These are phyloP conservation scores for Mylabris sibirica DNA, from an alignment of 2,888 invertebrate species.

Conservation along the genomic window DNA sequence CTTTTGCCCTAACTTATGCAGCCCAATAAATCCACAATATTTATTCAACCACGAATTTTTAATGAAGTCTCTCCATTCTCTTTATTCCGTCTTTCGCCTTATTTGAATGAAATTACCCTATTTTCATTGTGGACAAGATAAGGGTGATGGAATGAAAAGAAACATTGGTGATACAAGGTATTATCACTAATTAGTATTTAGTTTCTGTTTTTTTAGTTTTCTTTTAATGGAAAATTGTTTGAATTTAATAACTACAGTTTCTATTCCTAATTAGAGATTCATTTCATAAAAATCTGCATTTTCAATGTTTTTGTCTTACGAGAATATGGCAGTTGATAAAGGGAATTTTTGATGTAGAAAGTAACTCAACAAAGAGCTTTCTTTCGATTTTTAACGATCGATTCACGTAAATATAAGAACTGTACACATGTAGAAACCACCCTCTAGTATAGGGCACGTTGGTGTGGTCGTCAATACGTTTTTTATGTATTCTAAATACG, in stretches of 20 bases:
- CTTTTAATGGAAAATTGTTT: constrained; percentile 12
- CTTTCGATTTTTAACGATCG: constrained; percentile 1
- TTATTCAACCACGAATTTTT: constrained; percentile 40
- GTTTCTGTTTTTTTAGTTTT: constrained; percentile 29
- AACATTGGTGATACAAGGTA: background rate
- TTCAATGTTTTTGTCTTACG: background rate
- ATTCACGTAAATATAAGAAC: background rate
- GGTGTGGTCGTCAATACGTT: constrained; percentile 26
- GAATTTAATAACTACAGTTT: constrained; percentile 18
- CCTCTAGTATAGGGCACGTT: too few species aligned
- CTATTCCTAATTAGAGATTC: constrained; percentile 23
- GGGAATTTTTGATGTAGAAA: constrained; percentile 36
- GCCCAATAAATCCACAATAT: constrained; percentile 24
- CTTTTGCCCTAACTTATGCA: constrained; percentile 40
- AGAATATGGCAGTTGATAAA: constrained; percentile 3
- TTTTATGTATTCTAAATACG: constrained; percentile 43
- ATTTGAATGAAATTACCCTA: constrained; percentile 23
- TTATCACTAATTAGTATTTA: constrained; percentile 30
- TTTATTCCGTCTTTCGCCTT: background rate
- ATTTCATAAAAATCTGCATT: background rate
- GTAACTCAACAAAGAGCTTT: constrained; percentile 22
- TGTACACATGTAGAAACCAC: background rate
- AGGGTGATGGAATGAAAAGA: background rate
- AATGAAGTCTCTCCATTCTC: constrained; percentile 40
- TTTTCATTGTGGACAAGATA: background rate